Evolutionary conservation across 30 jellyfish, hydroid and myxozoan genomes (phyloP).

Genomic region (Hydractinia symbiolongicarpus): DNA sequence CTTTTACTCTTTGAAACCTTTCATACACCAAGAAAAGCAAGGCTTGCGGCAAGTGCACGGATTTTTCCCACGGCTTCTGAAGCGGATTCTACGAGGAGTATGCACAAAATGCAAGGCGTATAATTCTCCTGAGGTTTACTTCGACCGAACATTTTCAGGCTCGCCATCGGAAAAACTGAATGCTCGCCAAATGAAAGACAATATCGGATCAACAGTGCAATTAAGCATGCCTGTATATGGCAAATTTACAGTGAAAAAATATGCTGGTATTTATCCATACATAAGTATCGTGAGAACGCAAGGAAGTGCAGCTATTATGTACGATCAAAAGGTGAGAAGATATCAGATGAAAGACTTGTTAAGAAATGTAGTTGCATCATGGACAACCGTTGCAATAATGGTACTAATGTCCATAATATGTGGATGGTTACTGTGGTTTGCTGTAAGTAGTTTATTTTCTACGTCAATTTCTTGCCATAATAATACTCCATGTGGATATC

Average conservation of each 20-base stretch:
- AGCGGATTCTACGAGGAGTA: not conserved
- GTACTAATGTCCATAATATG: not conserved
- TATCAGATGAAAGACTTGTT: not conserved
- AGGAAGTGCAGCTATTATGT: not conserved
- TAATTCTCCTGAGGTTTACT: not conserved
- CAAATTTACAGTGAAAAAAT: not conserved
- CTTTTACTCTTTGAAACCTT: not conserved
- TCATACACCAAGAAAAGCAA: not conserved
- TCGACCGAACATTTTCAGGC: not conserved
- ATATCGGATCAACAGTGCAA: not conserved
- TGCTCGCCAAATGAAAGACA: not conserved
- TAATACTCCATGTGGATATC: too few species aligned
- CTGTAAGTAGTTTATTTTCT: not conserved
- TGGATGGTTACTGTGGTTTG: not conserved
- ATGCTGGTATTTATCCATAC: constrained; percentile 1
- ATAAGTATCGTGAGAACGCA: not conserved
- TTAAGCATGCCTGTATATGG: not conserved
- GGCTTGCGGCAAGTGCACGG: not conserved
- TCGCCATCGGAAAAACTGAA: not conserved
- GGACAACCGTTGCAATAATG: not conserved
- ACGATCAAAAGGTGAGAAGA: not conserved
- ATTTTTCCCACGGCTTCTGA: not conserved
- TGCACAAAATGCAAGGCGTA: constrained; percentile 2
- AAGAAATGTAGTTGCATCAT: not conserved
- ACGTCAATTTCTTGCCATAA: too few species aligned